Evolutionary conservation across 2,113 vertebrate genomes (phyloP), one percentile per base, ranked within the genome.

Genomic region (Grammomys dolichurus): DNA sequence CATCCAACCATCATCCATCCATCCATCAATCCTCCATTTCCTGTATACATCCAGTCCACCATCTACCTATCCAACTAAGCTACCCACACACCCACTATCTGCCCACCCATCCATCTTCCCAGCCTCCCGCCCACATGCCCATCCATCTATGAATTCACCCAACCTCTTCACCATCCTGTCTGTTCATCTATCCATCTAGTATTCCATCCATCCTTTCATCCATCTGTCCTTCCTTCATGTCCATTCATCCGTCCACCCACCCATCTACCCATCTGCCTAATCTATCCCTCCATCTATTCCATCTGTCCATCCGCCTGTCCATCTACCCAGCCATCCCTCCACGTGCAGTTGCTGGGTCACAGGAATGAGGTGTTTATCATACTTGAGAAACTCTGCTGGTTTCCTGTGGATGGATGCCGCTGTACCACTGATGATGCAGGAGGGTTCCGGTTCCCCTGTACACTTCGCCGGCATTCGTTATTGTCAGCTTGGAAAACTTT

Each of bases 381-480:
- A 8, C 16, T 60, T 60, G 56, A 60, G 26, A 36, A 51, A 7
- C 0, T 0, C 17, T 19, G 77, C 40, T 63, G n/a, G 22, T 28
- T 43, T 8, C 26, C 81, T 7, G 24, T 40, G 56, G 28, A 5
- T 12, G 5, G 1, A 8, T 0, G 1, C 24, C 7, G 5, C 17
- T 40, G 33, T 24, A 5, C 10, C 75, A 24, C 3, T 13, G 8
- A 70, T 16, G 5, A 12, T 0, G 11, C 3, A 0, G 1, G 31
- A 56, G 46, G 17, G 20, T 31, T 58, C 77, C 46, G 5, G 3
- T 6, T 4, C 1, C 1, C 43, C 81, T 43, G 0, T 0, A 0
- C 28, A 16, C 33, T 43, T 40, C 3, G 48, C 12, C 36, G 3
- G 4, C 56, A 16, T 10, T 86, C 70, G 40, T 17, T 2, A 48